A percentile compares a stretch with the other conserved stretches of the same genome.
Conservation (phyloP, 2,888 invertebrate genomes). For the Arrhopalites spinosus region DNA sequence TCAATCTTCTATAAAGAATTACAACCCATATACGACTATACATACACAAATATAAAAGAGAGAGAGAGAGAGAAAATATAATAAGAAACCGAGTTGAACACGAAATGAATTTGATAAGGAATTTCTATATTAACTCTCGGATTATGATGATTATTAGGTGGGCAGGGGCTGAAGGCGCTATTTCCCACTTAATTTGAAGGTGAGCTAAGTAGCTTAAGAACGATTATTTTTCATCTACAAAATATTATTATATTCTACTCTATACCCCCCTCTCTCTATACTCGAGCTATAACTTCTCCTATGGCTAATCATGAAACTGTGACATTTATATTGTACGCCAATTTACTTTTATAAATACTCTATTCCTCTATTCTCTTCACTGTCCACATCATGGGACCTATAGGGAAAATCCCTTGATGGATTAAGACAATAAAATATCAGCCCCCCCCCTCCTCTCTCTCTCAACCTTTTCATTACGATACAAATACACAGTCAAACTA, state of each 20-base stretch:
- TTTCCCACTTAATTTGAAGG: constrained; percentile 25
- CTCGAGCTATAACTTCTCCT: no score
- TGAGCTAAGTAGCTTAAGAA: background rate
- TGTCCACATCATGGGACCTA: no score
- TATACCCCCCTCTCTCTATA: background rate
- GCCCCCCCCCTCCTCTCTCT: no score
- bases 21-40: no score
- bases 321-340: constrained; percentile 20
- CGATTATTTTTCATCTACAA: constrained; percentile 16
- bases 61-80: background rate
- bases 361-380: no score
- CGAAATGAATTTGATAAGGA: constrained; percentile 17
- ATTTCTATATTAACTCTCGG: constrained; percentile 6
- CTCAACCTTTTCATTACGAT: no score
- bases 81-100: background rate
- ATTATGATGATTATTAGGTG: constrained; percentile 1
- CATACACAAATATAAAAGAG: constrained; percentile 13
- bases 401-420: no score
- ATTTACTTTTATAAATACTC: no score
- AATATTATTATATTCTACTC: background rate
- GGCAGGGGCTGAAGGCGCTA: constrained; percentile 13
- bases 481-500: no score
- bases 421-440: no score
- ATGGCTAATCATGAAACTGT: background rate
- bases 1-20: no score